Percentiles rank a stretch among this genome's conserved stretches.
Evolutionary conservation across 2,888 invertebrate genomes (phyloP).

Genomic region (Lordiphosa andalusiaca): DNA sequence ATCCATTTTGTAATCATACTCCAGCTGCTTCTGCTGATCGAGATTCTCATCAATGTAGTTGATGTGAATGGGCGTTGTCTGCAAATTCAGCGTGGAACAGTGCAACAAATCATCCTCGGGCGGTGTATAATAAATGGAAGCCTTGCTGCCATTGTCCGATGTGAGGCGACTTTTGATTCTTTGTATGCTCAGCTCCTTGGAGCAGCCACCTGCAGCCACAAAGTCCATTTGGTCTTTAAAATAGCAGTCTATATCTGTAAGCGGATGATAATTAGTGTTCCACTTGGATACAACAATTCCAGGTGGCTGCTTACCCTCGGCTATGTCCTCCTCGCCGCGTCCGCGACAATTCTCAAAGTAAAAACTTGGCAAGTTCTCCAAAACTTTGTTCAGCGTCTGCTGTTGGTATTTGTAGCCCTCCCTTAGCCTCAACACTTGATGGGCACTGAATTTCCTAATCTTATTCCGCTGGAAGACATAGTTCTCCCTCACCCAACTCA

Average conservation of each 20-base stretch:
- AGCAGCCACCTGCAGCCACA: constrained; percentile 25
- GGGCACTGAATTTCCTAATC: constrained; percentile 96
- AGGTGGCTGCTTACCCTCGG: constrained; percentile 70
- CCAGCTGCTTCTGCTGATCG: constrained; percentile 68
- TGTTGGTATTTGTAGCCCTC: constrained; percentile 98
- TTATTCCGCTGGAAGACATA: constrained; percentile 97
- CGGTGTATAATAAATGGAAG: constrained; percentile 91
- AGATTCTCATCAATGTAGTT: constrained; percentile 79
- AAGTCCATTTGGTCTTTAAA: constrained; percentile 78
- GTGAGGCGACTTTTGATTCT: constrained; percentile 73
- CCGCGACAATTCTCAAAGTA: constrained; percentile 96
- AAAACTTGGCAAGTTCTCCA: constrained; percentile 94
- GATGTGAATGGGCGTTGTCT: constrained; percentile 82
- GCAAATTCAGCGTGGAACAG: constrained; percentile 77
- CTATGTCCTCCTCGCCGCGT: constrained; percentile 83
- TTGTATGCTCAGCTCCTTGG: constrained; percentile 70
- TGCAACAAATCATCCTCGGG: constrained; percentile 74
- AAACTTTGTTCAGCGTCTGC: constrained; percentile 94
- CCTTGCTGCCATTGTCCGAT: constrained; percentile 82
- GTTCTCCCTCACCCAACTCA: constrained; percentile 96
- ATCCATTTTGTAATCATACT: constrained; percentile 66
- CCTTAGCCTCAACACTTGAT: constrained; percentile 92
- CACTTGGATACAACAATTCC: not conserved
- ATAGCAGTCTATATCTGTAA: constrained; percentile 79
- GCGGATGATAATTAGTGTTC: not conserved